phyloP scores from a whole-genome alignment of 2,113 vertebrate species.

The Nothobranchius furzeri region DNA sequence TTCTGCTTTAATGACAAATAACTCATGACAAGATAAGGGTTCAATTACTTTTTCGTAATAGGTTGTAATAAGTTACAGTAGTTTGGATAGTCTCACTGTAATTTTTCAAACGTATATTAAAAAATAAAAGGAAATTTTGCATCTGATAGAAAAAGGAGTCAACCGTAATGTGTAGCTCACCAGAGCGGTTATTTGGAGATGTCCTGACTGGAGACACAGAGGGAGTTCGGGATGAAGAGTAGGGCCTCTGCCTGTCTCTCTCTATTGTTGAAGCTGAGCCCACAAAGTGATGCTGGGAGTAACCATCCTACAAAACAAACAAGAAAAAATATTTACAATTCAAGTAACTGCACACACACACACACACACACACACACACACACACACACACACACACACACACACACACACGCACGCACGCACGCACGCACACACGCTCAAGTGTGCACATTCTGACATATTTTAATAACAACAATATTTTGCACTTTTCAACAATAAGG shows the following conservation, averaged over 20 bases:
- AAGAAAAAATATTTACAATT: background rate
- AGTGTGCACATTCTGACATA: no score
- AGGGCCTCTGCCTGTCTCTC: slow-evolving; percentile 95
- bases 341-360: background rate
- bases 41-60: no score
- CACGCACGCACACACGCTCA: no score
- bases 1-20: no score
- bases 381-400: no score
- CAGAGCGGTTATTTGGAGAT: slow-evolving; percentile 98
- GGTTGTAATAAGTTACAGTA: no score
- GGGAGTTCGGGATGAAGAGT: slow-evolving; percentile 95
- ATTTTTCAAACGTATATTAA: background rate
- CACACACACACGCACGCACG: no score
- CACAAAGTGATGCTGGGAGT: slow-evolving; percentile 98
- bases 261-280: slow-evolving; percentile 98
- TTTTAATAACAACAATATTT: no score
- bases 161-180: slow-evolving; percentile 68
- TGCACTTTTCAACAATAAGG: no score
- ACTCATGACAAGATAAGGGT: no score
- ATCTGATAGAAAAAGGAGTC: background rate
- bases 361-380: no score
- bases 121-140: background rate
- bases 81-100: no score
- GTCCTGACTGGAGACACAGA: slow-evolving; percentile 97
- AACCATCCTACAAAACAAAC: slow-evolving; percentile 86